Evolutionary conservation across 37 sponge, comb jelly and placozoan genomes (phyloP).

Genomic region (Halisarca cf. caerulea): DNA sequence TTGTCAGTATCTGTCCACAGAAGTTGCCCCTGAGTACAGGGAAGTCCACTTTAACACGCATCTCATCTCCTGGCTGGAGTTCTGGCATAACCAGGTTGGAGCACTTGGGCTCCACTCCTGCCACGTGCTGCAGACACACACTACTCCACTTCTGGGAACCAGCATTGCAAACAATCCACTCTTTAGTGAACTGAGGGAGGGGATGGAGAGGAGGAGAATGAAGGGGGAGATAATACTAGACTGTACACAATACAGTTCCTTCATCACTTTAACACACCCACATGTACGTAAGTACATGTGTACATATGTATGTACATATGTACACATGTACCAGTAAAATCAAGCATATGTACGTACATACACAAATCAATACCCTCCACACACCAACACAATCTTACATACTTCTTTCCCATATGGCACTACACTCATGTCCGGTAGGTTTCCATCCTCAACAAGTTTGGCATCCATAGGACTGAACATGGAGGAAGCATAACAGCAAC

Average conservation of each 20-base stretch:
- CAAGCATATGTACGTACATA: background rate
- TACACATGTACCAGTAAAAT: background rate
- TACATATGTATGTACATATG: too few species aligned
- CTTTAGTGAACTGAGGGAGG: slow-evolving; percentile 62
- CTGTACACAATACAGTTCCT: too few species aligned
- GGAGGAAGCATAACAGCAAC: background rate
- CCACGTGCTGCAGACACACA: slow-evolving; percentile 59
- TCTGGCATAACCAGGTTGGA: slow-evolving; percentile 50
- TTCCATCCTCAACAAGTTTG: slow-evolving; percentile 59
- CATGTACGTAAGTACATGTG: too few species aligned
- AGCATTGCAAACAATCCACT: slow-evolving; percentile 73
- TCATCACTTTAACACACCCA: too few species aligned
- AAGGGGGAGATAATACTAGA: background rate
- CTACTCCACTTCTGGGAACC: slow-evolving; percentile 77
- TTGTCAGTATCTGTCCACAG: slow-evolving; percentile 13
- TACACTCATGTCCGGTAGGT: slow-evolving; percentile 42
- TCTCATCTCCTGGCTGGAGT: slow-evolving; percentile 65
- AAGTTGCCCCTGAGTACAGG: slow-evolving; percentile 18
- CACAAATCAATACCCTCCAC: background rate
- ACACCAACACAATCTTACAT: background rate
- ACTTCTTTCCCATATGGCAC: slow-evolving; percentile 43
- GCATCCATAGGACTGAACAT: slow-evolving; percentile 17
- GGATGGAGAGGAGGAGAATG: background rate
- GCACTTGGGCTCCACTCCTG: slow-evolving; percentile 43
- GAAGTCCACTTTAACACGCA: slow-evolving; percentile 46